These are phyloP conservation scores for Phyllotreta striolata DNA, from an alignment of 2,888 invertebrate genomes.

Conservation along the genomic window DNA sequence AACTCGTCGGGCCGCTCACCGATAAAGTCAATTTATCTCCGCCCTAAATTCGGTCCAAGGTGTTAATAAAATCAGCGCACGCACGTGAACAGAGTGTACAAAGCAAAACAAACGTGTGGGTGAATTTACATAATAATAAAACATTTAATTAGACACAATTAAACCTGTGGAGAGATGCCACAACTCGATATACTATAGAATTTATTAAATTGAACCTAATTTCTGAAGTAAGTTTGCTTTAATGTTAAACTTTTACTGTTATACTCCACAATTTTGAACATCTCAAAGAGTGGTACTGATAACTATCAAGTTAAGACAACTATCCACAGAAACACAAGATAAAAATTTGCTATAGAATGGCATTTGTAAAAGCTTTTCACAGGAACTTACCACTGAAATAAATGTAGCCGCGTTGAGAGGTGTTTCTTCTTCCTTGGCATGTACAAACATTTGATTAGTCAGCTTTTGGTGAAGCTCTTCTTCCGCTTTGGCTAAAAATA, in stretches of 20 bases:
- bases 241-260: no score
- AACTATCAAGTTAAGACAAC: no score
- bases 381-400: conserved; percentile 75
- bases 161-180: no score
- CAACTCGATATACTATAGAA: no score
- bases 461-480: conserved; percentile 67
- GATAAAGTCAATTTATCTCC: conserved; percentile 75
- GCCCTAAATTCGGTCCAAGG: conserved; percentile 62
- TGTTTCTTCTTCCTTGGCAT: conserved; percentile 59
- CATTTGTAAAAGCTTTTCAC: background rate
- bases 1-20: conserved; percentile 64
- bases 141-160: background rate
- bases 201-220: no score
- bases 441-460: conserved; percentile 68
- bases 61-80: conserved; percentile 33
- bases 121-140: background rate
- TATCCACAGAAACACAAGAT: no score
- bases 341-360: no score
- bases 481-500: conserved; percentile 68
- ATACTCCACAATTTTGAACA: no score
- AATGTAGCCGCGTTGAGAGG: conserved; percentile 73
- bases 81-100: conserved; percentile 20
- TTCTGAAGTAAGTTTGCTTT: no score
- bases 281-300: no score
- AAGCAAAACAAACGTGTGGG: conserved; percentile 10